phyloP scores from a whole-genome alignment of 2,888 invertebrate species.

The Phragmatobia fuliginosa region DNA sequence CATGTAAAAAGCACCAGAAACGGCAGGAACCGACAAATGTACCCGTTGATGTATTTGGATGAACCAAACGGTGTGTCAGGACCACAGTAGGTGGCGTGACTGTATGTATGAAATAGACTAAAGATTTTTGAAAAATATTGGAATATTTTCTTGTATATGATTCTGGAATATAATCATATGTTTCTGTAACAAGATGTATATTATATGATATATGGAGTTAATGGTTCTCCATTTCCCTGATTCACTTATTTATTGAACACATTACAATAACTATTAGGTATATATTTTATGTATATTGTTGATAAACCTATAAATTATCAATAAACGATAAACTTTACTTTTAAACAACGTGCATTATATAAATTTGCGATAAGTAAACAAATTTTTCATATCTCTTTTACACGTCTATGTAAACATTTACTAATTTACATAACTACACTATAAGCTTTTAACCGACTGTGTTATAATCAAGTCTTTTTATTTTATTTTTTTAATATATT shows the following conservation, averaged over 20 bases:
- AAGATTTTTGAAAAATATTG: neutral
- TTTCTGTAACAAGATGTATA: neutral
- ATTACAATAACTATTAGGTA: conserved; percentile 65
- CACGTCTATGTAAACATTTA: conserved; percentile 67
- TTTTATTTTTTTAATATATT: conserved; percentile 73
- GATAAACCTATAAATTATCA: conserved; percentile 67
- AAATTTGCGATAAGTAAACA: conserved; percentile 61
- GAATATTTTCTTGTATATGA: neutral
- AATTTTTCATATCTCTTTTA: conserved; percentile 47
- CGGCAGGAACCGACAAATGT: too few relatives aligned
- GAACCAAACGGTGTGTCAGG: too few relatives aligned
- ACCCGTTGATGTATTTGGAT: too few relatives aligned
- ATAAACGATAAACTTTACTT: conserved; percentile 59
- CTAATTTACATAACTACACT: conserved; percentile 76
- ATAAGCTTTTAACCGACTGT: conserved; percentile 77
- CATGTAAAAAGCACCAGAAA: too few relatives aligned
- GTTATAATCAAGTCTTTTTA: conserved; percentile 82
- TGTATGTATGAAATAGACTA: too few relatives aligned
- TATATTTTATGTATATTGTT: conserved; percentile 55
- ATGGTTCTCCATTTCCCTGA: conserved; percentile 29
- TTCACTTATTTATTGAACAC: conserved; percentile 76
- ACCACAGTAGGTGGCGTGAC: too few relatives aligned
- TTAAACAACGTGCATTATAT: conserved; percentile 67
- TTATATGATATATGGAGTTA: conserved; percentile 22
- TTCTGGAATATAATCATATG: neutral